These are phyloP conservation scores for Drosophila testacea DNA, from an alignment of 2,888 invertebrate species.

Conservation along the genomic window DNA sequence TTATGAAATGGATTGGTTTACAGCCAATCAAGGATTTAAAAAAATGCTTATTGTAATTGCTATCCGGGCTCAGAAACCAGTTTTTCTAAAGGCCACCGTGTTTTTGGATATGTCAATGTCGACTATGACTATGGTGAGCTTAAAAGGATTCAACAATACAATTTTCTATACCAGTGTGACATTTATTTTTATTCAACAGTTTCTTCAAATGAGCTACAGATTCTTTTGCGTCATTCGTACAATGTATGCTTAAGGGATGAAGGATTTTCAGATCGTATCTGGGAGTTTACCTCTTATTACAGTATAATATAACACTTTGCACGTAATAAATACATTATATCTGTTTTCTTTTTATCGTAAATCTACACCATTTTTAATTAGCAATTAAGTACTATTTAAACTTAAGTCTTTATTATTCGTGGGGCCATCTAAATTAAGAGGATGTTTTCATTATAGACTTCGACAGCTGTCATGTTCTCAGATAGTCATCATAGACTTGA, in stretches of 20 bases:
- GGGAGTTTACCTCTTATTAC: background rate
- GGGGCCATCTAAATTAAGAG: background rate
- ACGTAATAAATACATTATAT: background rate
- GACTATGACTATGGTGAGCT: constrained; percentile 71
- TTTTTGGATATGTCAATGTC: constrained; percentile 67
- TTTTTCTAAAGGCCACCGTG: constrained; percentile 64
- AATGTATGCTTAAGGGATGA: constrained; percentile 60
- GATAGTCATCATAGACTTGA: background rate
- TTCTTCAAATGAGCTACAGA: constrained; percentile 68
- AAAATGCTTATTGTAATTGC: constrained; percentile 69
- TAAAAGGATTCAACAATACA: background rate
- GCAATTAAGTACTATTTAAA: background rate
- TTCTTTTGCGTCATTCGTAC: constrained; percentile 74
- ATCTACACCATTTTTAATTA: background rate
- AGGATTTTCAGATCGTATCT: background rate
- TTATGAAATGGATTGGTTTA: constrained; percentile 68
- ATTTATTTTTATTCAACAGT: constrained; percentile 40
- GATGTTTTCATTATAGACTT: background rate
- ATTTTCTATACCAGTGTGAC: background rate
- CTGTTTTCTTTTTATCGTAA: background rate
- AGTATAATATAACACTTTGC: background rate
- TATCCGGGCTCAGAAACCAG: constrained; percentile 66
- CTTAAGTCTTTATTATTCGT: background rate
- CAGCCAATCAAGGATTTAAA: constrained; percentile 57
- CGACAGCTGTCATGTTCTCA: constrained; percentile 32